These are phyloP conservation scores for Aptenodytes forsteri DNA, from an alignment of 2,113 vertebrate genomes.

Conservation along the genomic window DNA sequence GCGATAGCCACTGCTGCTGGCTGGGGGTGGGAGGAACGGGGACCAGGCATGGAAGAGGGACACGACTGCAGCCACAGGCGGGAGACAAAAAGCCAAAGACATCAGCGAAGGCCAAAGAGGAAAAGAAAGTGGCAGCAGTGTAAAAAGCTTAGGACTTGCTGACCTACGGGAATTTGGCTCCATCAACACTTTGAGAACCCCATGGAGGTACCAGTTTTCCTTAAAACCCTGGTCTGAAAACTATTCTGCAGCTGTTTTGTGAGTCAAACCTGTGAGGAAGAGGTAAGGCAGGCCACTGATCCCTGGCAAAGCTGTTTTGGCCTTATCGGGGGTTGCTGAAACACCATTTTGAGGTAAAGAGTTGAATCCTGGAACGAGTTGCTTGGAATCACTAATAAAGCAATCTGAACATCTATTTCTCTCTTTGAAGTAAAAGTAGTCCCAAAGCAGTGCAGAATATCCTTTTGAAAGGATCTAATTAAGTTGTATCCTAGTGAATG, in stretches of 20 bases:
- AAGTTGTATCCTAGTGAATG: background rate
- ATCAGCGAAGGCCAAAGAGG: background rate
- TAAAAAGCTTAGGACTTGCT: background rate
- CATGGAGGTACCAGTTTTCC: background rate
- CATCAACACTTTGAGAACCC: background rate
- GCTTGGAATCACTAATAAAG: background rate
- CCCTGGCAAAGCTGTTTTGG: background rate
- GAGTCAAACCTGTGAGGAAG: background rate
- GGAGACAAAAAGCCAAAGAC: background rate
- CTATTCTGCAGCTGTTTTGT: background rate
- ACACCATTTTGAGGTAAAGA: background rate
- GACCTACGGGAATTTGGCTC: background rate
- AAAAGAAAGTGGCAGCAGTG: background rate
- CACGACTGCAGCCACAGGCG: rapidly evolving
- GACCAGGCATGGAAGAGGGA: background rate
- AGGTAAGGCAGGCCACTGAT: background rate
- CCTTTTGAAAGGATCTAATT: background rate
- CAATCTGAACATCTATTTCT: background rate
- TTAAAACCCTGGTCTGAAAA: background rate
- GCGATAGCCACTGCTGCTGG: background rate
- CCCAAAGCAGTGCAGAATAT: background rate
- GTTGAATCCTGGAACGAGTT: background rate
- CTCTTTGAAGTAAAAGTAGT: background rate
- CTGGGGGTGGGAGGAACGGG: background rate
- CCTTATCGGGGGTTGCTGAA: background rate